These are phyloP conservation scores for Macropodus opercularis DNA, from an alignment of 2,797 vertebrate species.

Conservation along the genomic window DNA sequence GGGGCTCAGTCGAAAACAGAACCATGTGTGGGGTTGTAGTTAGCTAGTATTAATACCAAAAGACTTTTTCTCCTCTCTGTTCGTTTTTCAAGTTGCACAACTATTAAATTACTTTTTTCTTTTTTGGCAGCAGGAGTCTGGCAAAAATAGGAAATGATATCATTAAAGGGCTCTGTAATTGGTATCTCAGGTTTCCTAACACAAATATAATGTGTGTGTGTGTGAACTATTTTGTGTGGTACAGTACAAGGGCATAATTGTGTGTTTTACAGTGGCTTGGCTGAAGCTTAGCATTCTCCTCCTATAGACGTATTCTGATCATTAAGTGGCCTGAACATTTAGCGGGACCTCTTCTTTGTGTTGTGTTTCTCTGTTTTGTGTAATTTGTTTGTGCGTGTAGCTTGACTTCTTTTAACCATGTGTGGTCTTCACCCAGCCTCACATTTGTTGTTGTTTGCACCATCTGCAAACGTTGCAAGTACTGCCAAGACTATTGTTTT, in stretches of 20 bases:
- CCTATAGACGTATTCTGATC: slow-evolving; percentile 20
- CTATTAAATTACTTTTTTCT: slow-evolving; percentile 67
- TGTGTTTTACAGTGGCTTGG: slow-evolving; percentile 50
- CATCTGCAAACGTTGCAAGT: slow-evolving; percentile 2
- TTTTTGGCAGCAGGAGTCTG: slow-evolving; percentile 53
- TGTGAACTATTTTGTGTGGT: slow-evolving; percentile 10
- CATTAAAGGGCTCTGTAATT: slow-evolving; percentile 67
- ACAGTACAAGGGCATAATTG: slow-evolving; percentile 8
- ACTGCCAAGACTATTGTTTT: background rate
- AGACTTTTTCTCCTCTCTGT: slow-evolving; percentile 60
- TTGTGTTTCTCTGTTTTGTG: background rate
- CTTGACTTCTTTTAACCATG: slow-evolving; percentile 15
- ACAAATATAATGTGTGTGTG: slow-evolving; percentile 32
- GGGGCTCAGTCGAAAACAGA: slow-evolving; percentile 80
- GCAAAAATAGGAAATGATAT: slow-evolving; percentile 77
- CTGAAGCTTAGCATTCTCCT: slow-evolving; percentile 23
- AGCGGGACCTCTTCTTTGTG: background rate
- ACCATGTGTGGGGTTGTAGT: slow-evolving; percentile 81
- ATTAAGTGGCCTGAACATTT: slow-evolving; percentile 22
- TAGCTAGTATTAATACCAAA: slow-evolving; percentile 76
- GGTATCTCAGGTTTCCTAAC: slow-evolving; percentile 66
- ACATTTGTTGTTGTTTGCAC: slow-evolving; percentile 12
- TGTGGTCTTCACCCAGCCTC: slow-evolving; percentile 2
- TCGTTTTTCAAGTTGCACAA: slow-evolving; percentile 52
- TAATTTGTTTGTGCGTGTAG: slow-evolving; percentile 7